Evolutionary conservation across 2,888 invertebrate species (phyloP).

Genomic region (Apomyelois bistriatella): DNA sequence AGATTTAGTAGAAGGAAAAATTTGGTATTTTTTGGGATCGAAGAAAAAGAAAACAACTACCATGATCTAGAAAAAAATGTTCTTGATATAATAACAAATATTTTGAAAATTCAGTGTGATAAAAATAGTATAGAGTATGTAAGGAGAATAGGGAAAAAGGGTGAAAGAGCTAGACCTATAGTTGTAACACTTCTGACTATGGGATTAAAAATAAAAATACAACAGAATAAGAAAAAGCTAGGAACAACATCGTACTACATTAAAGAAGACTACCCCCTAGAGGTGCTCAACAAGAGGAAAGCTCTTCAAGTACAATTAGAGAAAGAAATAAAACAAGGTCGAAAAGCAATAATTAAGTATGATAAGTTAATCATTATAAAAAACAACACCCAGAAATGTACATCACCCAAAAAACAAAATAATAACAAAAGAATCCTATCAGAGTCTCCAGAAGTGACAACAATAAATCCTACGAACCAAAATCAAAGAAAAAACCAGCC

Average conservation of each 20-base stretch:
- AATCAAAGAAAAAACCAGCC: too few relatives aligned
- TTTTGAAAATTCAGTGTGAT: not conserved
- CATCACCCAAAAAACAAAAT: not conserved
- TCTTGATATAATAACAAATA: not conserved
- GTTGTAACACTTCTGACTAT: slow-evolving; percentile 7
- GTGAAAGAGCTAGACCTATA: not conserved
- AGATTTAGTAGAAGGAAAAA: not conserved
- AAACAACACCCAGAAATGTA: not conserved
- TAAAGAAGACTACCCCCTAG: slow-evolving; percentile 6
- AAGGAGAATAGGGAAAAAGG: not conserved
- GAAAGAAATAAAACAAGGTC: too few relatives aligned
- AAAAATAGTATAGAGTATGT: not conserved
- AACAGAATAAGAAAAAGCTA: slow-evolving; percentile 11
- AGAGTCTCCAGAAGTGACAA: not conserved
- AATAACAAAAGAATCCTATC: not conserved
- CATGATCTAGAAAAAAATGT: not conserved
- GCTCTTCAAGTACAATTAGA: not conserved
- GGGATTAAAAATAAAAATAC: slow-evolving; percentile 14
- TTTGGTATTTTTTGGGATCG: not conserved
- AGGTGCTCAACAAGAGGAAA: not conserved
- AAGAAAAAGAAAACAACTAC: not conserved
- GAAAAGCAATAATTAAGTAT: slow-evolving; percentile 22
- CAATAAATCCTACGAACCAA: not conserved
- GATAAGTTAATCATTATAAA: not conserved
- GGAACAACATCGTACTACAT: slow-evolving; percentile 8